A percentile compares a stretch with the other conserved stretches of the same genome.
phyloP scores from a whole-genome alignment of 2,797 vertebrate genomes.

The Diplodus sargus region DNA sequence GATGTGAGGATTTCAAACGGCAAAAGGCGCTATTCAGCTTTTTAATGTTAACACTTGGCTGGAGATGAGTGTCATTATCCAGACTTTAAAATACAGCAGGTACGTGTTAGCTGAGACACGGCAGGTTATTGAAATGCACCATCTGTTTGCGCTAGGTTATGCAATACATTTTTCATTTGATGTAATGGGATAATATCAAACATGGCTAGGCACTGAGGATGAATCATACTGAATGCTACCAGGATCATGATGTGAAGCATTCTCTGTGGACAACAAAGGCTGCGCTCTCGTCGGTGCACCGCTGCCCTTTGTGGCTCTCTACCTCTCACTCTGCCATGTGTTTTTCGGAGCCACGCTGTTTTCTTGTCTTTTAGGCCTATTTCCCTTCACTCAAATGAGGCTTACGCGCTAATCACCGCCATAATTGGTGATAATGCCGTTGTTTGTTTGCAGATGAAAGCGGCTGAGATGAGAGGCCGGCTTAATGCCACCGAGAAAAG shows the following conservation, averaged over 20 bases:
- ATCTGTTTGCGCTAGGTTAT: conserved; percentile 26
- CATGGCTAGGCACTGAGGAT: conserved; percentile 23
- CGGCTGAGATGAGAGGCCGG: conserved; percentile 61
- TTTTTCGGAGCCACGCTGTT: conserved; percentile 12
- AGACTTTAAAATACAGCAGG: conserved; percentile 1
- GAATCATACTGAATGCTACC: conserved; percentile 29
- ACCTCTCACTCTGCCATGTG: conserved; percentile 1
- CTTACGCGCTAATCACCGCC: conserved; percentile 46
- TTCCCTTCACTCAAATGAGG: conserved; percentile 26
- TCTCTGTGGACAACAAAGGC: conserved; percentile 23
- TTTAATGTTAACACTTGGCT: background rate
- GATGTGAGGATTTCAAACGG: conserved; percentile 10
- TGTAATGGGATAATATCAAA: conserved; percentile 49
- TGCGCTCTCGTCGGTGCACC: conserved; percentile 1
- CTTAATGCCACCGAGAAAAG: conserved; percentile 69
- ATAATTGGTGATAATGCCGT: conserved; percentile 57
- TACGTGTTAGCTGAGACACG: background rate
- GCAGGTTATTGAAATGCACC: conserved; percentile 14
- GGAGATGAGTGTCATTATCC: conserved; percentile 9
- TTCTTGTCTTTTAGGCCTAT: conserved; percentile 10
- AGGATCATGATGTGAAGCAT: conserved; percentile 23
- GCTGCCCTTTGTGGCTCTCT: conserved; percentile 6
- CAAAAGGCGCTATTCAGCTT: background rate
- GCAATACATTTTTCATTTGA: conserved; percentile 33
- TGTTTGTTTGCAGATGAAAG: conserved; percentile 76